phyloP scores from a whole-genome alignment of 1,140 invertebrate genomes.

The Nasonia vitripennis region DNA sequence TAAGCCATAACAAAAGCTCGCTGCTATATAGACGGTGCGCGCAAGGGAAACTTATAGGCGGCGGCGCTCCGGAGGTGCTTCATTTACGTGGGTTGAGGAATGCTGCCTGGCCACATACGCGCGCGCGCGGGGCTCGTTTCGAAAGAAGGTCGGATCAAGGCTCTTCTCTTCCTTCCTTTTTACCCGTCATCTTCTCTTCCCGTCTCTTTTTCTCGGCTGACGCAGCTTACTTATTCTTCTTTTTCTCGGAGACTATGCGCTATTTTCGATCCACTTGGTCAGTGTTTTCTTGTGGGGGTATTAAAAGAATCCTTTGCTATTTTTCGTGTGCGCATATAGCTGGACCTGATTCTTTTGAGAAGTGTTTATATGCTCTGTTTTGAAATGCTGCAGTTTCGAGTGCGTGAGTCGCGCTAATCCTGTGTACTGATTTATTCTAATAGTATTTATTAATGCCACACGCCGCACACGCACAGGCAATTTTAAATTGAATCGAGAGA shows the following conservation, averaged over 20 bases:
- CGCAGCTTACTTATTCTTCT: background rate
- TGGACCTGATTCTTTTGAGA: no score
- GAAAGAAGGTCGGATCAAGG: slow-evolving; percentile 33
- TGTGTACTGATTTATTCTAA: background rate
- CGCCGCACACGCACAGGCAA: no score
- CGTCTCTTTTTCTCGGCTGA: background rate
- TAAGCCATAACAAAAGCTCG: background rate
- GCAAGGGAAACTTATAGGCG: background rate
- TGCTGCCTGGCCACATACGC: background rate
- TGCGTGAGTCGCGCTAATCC: background rate
- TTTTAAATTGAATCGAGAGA: background rate
- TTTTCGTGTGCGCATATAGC: no score
- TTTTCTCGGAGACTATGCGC: background rate
- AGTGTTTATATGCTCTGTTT: no score
- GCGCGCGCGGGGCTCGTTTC: background rate
- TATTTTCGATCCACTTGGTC: background rate
- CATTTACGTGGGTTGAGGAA: background rate
- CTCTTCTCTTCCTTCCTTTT: background rate
- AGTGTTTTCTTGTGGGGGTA: background rate
- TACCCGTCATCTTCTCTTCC: background rate
- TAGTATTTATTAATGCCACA: background rate
- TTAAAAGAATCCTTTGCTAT: background rate
- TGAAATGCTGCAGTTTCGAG: no score
- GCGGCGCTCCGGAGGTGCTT: background rate
- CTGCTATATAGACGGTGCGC: background rate